Conservation (phyloP, 2,113 vertebrate genomes). For the Prunella fulvescens region DNA sequence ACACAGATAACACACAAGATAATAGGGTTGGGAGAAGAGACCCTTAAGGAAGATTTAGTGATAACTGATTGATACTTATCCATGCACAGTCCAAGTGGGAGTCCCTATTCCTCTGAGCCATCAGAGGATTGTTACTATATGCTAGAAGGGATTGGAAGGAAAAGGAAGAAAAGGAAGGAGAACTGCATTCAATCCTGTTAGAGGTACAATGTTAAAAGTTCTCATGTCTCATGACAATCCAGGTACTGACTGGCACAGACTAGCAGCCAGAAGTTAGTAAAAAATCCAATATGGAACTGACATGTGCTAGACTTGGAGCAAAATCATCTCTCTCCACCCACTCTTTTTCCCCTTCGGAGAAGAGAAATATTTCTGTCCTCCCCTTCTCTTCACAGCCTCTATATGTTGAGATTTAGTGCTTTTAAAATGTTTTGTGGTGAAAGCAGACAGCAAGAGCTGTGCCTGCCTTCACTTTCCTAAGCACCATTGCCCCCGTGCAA, state of each 20-base stretch:
- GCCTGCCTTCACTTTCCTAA: neutral
- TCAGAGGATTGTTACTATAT: neutral
- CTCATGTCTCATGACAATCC: neutral
- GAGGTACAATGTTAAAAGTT: neutral
- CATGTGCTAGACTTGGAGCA: slow-evolving; percentile 28
- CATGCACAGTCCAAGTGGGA: neutral
- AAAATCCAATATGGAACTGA: neutral
- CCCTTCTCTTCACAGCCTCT: neutral
- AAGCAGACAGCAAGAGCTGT: neutral
- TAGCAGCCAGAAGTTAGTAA: neutral
- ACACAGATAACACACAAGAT: slow-evolving; percentile 14
- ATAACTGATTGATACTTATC: slow-evolving; percentile 5
- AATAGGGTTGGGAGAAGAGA: slow-evolving; percentile 11
- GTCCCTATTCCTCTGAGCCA: neutral
- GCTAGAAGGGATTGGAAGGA: neutral
- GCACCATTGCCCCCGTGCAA: neutral
- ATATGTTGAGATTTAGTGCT: neutral
- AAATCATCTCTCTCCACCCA: slow-evolving; percentile 2
- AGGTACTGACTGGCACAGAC: neutral
- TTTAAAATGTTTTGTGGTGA: neutral
- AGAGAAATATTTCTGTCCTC: slow-evolving; percentile 4
- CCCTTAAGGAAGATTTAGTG: slow-evolving; percentile 43
- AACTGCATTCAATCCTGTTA: neutral
- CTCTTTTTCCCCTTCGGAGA: neutral
- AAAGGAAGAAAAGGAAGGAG: neutral